Conservation (phyloP, 2,888 invertebrate genomes). For the Unio pictorum region DNA sequence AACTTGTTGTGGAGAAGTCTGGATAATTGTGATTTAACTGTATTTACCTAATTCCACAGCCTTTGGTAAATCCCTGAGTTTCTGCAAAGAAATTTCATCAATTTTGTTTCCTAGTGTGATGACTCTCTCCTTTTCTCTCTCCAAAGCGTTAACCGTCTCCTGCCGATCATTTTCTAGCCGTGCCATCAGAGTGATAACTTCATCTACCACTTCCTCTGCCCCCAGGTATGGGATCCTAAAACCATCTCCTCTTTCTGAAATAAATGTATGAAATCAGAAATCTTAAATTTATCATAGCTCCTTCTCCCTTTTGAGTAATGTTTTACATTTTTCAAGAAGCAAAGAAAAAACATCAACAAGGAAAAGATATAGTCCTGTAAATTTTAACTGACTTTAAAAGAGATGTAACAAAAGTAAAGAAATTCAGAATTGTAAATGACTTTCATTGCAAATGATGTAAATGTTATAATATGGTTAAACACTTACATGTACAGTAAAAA, state of each 20-base stretch:
- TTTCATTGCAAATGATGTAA: too few species aligned
- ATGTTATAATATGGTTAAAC: too few species aligned
- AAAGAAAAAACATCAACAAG: not conserved
- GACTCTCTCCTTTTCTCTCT: conserved; percentile 53
- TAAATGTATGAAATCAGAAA: not conserved
- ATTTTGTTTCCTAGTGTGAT: conserved; percentile 55
- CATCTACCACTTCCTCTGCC: conserved; percentile 69
- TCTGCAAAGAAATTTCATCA: conserved; percentile 53
- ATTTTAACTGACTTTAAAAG: not conserved
- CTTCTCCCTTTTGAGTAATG: too few species aligned
- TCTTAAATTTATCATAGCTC: too few species aligned
- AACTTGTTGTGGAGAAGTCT: too few species aligned
- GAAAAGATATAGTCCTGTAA: not conserved
- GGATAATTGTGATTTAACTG: too few species aligned
- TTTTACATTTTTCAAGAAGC: too few species aligned
- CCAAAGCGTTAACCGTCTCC: conserved; percentile 50
- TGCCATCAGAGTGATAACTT: conserved; percentile 65
- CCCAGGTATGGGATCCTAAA: conserved; percentile 62
- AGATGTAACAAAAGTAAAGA: too few species aligned
- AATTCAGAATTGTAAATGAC: too few species aligned
- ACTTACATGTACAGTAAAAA: too few species aligned
- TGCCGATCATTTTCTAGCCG: conserved; percentile 66
- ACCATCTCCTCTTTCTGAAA: conserved; percentile 20
- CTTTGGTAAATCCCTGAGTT: conserved; percentile 61
- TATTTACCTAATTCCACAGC: conserved; percentile 66